Evolutionary conservation across 2,888 invertebrate genomes (phyloP), one percentile per base, ranked within the genome.

Genomic region (Melolontha melolontha): DNA sequence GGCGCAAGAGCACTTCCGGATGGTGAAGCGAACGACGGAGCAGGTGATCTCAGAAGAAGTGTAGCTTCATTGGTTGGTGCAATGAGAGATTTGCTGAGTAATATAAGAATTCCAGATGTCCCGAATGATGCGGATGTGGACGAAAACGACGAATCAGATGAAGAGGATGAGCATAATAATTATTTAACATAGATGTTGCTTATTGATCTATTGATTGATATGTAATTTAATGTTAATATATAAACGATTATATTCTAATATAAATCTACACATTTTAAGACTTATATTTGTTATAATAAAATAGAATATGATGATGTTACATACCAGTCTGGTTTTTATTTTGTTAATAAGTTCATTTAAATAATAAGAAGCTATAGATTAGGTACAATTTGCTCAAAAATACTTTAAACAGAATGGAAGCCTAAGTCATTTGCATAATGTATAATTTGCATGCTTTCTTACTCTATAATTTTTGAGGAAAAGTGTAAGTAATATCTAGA

Each of bases 1-100:
- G 76, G 73, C 5, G 77, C 76, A 12, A 71, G 75, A 62, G 76
- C 75, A 40, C 70, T 77, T 17, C 75, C 75, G 7, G 75, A 75
- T 47, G 83, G 76, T 68, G 82, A 76, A 50, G 77, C 70, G 44
- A 83, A 77, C 17, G 84, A 79, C 52, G 79, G 79, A 57, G 82
- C 80, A 4, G 85, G 84, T 22, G 87, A 88, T 75, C 82, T 92
- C 11, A 84, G 89, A 39, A 86, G 88, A 67, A 90, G 91, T 66
- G 87, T 92, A 1, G 89, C 87, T 6, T 87, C 88, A 0, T 84
- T 92, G 67, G 86, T 92, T 72, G 90, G 90, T 75, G 91, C 91
- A 8, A 91, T 92, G 90, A 83, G 92, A 47, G 90, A 92, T 75
- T 85, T 92, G 66, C 82, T 92, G 42, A 87, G 88, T 67, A 90